These are phyloP conservation scores for Plodia interpunctella DNA, from an alignment of 1,140 invertebrate species.

Conservation along the genomic window DNA sequence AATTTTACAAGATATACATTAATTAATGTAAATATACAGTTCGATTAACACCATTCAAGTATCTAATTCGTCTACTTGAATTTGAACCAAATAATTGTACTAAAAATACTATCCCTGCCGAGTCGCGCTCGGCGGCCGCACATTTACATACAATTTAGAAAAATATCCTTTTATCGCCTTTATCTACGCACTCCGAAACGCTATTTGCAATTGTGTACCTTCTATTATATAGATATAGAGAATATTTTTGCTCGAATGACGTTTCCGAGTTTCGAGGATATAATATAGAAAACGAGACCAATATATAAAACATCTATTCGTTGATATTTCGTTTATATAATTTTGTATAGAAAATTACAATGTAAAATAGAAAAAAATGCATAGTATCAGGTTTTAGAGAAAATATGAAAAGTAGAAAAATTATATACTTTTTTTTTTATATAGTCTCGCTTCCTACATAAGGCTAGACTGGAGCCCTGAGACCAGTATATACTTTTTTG, in stretches of 20 bases:
- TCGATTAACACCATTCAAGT: conserved; percentile 33
- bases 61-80: conserved; percentile 46
- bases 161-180: conserved; percentile 29
- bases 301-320: no score
- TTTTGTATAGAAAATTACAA: no score
- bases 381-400: no score
- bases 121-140: conserved; percentile 29
- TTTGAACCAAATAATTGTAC: conserved; percentile 69
- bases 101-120: conserved; percentile 52
- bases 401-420: not conserved
- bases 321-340: no score
- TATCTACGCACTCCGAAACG: no score
- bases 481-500: not conserved
- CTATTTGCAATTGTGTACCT: not conserved
- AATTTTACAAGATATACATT: conserved; percentile 60
- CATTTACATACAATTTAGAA: conserved; percentile 34
- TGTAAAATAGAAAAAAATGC: no score
- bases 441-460: not conserved
- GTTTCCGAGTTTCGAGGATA: no score
- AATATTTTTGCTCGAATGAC: no score
- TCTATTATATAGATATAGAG: no score
- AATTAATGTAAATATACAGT: conserved; percentile 55
- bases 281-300: no score
- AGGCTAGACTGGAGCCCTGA: not conserved
- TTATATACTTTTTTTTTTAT: conserved; percentile 25